Percentiles rank a stretch among this genome's conserved stretches.
Conservation (phyloP, 2,797 vertebrate species). For the Sarcoramphus papa region DNA sequence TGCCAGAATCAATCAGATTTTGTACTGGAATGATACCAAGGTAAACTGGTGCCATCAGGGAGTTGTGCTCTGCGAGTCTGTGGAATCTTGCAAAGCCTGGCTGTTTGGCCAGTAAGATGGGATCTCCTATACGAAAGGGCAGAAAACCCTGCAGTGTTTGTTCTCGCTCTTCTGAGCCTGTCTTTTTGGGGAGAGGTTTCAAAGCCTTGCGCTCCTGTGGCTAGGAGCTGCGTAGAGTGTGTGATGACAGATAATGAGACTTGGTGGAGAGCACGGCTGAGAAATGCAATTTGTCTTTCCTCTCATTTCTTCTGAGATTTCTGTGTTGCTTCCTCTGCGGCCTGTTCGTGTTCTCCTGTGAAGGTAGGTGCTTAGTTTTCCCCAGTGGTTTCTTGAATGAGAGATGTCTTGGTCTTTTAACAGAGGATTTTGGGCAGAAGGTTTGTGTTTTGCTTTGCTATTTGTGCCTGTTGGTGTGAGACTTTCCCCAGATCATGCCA, state of each 20-base stretch:
- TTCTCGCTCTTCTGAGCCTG: not conserved
- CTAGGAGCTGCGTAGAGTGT: not conserved
- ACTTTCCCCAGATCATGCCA: not conserved
- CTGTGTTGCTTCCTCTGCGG: not conserved
- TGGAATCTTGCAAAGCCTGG: not conserved
- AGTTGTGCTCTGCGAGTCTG: fast-evolving
- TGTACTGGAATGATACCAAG: not conserved
- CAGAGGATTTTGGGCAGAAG: not conserved
- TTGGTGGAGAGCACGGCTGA: not conserved
- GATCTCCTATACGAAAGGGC: not conserved
- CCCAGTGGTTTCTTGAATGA: not conserved
- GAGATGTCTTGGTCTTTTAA: not conserved
- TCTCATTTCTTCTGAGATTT: not conserved
- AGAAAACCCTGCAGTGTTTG: not conserved
- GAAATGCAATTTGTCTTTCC: not conserved
- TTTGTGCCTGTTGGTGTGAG: not conserved
- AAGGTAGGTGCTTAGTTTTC: not conserved
- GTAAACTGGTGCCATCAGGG: not conserved
- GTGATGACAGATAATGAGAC: not conserved
- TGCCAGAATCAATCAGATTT: not conserved
- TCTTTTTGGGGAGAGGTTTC: not conserved
- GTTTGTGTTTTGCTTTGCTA: not conserved
- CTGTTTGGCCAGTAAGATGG: not conserved
- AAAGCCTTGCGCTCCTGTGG: fast-evolving
- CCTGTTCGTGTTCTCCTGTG: not conserved